Percentiles rank a stretch among this genome's conserved stretches.
Evolutionary conservation across 2,113 vertebrate species (phyloP).

Genomic region (Cryptoleucopteryx plumbea): DNA sequence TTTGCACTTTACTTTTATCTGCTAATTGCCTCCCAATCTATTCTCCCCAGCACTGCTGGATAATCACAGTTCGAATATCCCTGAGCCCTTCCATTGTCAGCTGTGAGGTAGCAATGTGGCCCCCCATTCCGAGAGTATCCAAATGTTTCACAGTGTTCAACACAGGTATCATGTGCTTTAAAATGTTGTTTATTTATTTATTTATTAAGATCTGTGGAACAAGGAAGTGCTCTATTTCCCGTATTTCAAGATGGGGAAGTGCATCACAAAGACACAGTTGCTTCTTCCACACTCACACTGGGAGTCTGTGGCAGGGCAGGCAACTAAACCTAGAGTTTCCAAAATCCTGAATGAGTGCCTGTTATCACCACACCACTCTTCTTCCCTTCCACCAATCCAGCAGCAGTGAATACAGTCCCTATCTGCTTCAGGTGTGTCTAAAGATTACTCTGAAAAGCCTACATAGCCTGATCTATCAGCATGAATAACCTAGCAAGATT

Average conservation of each 20-base stretch:
- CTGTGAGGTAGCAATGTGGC: not conserved
- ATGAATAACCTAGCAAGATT: not conserved
- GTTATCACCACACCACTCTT: not conserved
- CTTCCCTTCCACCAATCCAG: not conserved
- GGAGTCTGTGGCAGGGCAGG: not conserved
- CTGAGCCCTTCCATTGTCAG: not conserved
- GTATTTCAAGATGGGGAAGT: not conserved
- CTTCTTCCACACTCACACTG: not conserved
- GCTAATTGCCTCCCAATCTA: not conserved
- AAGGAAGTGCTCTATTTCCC: not conserved
- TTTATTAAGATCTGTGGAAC: not conserved
- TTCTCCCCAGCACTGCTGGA: not conserved
- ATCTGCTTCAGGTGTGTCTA: not conserved
- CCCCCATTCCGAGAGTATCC: not conserved
- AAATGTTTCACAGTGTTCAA: not conserved
- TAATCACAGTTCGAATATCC: not conserved
- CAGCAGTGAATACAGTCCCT: not conserved
- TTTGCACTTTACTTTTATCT: not conserved
- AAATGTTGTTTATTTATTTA: not conserved
- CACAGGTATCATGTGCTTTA: fast-evolving
- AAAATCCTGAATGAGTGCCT: not conserved
- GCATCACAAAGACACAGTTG: not conserved
- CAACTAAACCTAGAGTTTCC: not conserved
- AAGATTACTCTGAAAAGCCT: not conserved
- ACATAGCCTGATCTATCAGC: not conserved